phyloP scores from a whole-genome alignment of 1,140 invertebrate species.

The Dinothrombium tinctorium region DNA sequence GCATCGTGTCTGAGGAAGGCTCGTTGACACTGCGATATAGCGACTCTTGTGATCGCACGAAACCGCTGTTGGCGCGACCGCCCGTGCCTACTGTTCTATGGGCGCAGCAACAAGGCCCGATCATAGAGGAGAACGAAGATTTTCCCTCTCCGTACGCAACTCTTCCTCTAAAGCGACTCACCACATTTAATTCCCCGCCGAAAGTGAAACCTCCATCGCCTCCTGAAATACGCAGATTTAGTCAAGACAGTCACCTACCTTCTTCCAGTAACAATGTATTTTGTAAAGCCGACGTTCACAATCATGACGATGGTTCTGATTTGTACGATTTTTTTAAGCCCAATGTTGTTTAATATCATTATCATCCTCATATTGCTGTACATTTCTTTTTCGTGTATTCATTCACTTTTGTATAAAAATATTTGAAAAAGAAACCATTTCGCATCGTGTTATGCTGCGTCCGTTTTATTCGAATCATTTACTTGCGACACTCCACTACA shows the following conservation, averaged over 20 bases:
- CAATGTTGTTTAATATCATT: too few species aligned
- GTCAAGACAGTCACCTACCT: background rate
- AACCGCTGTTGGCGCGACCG: conserved; percentile 7
- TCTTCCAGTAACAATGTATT: background rate
- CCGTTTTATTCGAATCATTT: too few species aligned
- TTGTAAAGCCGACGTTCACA: conserved; percentile 4
- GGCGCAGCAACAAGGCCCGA: conserved; percentile 11
- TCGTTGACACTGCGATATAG: conserved; percentile 8
- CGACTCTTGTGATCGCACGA: conserved; percentile 6
- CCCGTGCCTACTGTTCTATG: conserved; percentile 4
- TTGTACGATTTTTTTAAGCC: background rate
- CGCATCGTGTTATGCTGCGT: too few species aligned
- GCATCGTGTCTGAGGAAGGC: conserved; percentile 9
- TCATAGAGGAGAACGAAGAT: conserved; percentile 10
- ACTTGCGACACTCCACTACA: too few species aligned
- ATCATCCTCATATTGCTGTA: background rate
- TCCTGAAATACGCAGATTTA: background rate
- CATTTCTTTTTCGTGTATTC: too few species aligned
- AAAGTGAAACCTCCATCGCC: background rate
- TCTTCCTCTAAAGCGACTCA: conserved; percentile 8
- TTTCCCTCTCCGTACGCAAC: conserved; percentile 14
- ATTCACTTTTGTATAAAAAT: too few species aligned
- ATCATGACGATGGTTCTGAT: background rate
- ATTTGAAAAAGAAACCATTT: too few species aligned
- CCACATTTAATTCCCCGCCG: background rate